phyloP scores from a whole-genome alignment of 2,888 invertebrate genomes.

The Agrypnus murinus region DNA sequence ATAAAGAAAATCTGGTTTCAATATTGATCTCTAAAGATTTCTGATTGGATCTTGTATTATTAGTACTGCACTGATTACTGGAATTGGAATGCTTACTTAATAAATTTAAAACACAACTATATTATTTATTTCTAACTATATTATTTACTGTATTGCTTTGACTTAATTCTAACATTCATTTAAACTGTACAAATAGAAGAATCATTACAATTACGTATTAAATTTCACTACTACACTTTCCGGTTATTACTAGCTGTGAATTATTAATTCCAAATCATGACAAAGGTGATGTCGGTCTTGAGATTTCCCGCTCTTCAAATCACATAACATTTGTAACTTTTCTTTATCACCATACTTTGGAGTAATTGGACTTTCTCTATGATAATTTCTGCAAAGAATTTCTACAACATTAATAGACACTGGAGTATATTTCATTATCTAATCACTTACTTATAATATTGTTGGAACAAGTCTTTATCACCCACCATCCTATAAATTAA shows the following conservation, averaged over 20 bases:
- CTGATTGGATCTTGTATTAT: no score
- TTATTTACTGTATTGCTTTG: no score
- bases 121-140: no score
- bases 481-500: conserved; percentile 89
- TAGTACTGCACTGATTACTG: no score
- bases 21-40: no score
- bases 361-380: conserved; percentile 89
- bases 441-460: conserved; percentile 85
- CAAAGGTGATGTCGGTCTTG: conserved; percentile 88
- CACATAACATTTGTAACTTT: conserved; percentile 88
- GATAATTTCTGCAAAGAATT: conserved; percentile 81
- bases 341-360: conserved; percentile 85
- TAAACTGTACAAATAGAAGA: conserved; percentile 30
- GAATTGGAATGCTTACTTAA: no score
- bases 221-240: not conserved
- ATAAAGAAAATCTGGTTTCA: no score
- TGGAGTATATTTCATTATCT: not conserved
- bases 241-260: conserved; percentile 28
- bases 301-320: conserved; percentile 88
- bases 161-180: no score
- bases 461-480: conserved; percentile 87
- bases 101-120: no score
- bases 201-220: conserved; percentile 7
- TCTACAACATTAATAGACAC: no score
- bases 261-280: conserved; percentile 80